Evolutionary conservation across 2,888 invertebrate species (phyloP).

Genomic region (Artemia sinica): DNA sequence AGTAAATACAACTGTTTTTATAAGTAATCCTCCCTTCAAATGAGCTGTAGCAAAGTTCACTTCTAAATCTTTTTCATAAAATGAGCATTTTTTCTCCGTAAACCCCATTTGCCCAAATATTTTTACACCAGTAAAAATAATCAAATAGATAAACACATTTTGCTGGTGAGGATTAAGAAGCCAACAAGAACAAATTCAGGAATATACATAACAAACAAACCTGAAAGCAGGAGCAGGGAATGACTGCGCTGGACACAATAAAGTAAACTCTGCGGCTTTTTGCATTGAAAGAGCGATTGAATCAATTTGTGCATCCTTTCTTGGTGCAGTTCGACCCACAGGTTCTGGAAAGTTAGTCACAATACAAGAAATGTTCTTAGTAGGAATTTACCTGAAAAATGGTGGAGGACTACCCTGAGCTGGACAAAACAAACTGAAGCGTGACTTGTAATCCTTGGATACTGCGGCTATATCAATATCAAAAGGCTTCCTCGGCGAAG

Average conservation of each 20-base stretch:
- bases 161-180: too few relatives aligned
- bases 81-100: too few relatives aligned
- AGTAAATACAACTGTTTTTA: too few relatives aligned
- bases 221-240: slow-evolving; percentile 22
- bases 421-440: background rate
- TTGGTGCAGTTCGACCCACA: slow-evolving; percentile 4
- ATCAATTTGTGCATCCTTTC: background rate
- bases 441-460: background rate
- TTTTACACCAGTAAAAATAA: too few relatives aligned
- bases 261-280: slow-evolving; percentile 12
- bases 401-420: slow-evolving; percentile 1
- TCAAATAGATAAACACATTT: too few relatives aligned
- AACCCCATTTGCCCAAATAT: too few relatives aligned
- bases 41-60: too few relatives aligned
- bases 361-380: too few relatives aligned
- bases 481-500: background rate
- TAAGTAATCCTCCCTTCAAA: too few relatives aligned
- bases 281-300: slow-evolving; percentile 2
- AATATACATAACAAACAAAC: too few relatives aligned
- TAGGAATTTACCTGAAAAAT: background rate
- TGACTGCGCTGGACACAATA: slow-evolving; percentile 21
- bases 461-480: background rate
- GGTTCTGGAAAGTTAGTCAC: background rate
- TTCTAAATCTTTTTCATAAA: too few relatives aligned
- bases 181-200: too few relatives aligned